Conservation (phyloP, 2,888 invertebrate species). For the Hyposoter didymator region DNA sequence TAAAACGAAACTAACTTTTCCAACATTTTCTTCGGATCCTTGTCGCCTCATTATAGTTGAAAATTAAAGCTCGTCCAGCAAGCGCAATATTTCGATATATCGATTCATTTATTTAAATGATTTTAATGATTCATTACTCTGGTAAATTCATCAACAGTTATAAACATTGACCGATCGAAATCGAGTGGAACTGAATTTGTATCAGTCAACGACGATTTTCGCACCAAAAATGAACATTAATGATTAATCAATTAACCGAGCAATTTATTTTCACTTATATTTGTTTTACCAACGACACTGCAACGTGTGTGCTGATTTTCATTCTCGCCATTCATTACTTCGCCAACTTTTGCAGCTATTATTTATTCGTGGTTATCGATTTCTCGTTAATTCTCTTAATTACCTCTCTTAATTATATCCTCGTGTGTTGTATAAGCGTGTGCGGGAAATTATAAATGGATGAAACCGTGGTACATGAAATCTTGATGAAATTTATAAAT, state of each 20-base stretch:
- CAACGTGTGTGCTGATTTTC: not conserved
- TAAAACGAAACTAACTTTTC: too few species aligned
- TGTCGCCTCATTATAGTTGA: not conserved
- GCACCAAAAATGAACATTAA: not conserved
- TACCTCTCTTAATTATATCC: slow-evolving; percentile 3
- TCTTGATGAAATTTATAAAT: slow-evolving; percentile 40
- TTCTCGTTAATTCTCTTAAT: slow-evolving; percentile 31
- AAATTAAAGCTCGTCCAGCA: too few species aligned
- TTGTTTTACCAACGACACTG: not conserved
- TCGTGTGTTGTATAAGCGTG: slow-evolving; percentile 2
- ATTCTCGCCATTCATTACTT: slow-evolving; percentile 30
- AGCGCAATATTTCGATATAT: too few species aligned
- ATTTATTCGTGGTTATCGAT: slow-evolving; percentile 17
- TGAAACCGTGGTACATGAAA: slow-evolving; percentile 29
- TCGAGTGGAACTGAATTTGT: not conserved
- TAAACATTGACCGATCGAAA: not conserved
- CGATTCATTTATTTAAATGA: too few species aligned
- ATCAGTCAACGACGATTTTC: not conserved
- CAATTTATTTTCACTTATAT: not conserved
- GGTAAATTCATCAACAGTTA: not conserved
- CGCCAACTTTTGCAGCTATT: slow-evolving; percentile 4
- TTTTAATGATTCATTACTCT: too few species aligned
- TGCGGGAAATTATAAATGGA: slow-evolving; percentile 48
- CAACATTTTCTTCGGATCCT: too few species aligned
- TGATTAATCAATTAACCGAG: not conserved